A percentile compares a stretch with the other conserved stretches of the same genome.
These are phyloP conservation scores for Microtus richardsoni DNA, from an alignment of 2,113 vertebrate species.

Conservation along the genomic window DNA sequence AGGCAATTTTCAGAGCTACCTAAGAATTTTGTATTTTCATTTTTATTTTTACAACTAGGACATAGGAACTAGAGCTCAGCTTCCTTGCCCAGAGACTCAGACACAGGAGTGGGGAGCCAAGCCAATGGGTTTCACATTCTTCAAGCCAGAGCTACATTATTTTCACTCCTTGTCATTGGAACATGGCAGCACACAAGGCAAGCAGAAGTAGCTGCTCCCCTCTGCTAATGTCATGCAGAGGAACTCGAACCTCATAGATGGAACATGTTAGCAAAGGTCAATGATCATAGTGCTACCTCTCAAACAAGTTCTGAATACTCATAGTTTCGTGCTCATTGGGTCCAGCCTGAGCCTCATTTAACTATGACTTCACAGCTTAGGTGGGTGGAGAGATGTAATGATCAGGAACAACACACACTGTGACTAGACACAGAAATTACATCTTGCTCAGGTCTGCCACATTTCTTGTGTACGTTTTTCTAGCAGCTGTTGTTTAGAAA, in stretches of 20 bases:
- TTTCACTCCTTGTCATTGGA: conserved; percentile 34
- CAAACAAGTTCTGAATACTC: conserved; percentile 64
- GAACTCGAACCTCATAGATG: conserved; percentile 74
- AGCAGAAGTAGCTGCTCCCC: conserved; percentile 66
- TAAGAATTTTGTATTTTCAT: neutral
- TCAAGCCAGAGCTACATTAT: neutral
- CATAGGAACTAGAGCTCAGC: neutral
- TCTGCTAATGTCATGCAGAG: conserved; percentile 66
- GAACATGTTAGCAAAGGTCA: conserved; percentile 53
- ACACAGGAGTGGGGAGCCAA: neutral
- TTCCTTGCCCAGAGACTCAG: neutral
- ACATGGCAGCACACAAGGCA: conserved; percentile 58
- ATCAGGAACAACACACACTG: conserved; percentile 40
- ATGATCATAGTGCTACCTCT: conserved; percentile 68
- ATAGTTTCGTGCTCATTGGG: conserved; percentile 57
- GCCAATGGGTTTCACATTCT: neutral
- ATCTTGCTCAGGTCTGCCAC: conserved; percentile 35
- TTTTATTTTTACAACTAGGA: neutral
- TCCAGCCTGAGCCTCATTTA: conserved; percentile 67
- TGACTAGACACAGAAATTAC: conserved; percentile 46
- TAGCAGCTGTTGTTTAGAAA: conserved; percentile 80
- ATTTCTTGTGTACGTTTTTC: conserved; percentile 62
- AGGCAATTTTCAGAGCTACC: neutral
- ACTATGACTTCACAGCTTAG: conserved; percentile 67
- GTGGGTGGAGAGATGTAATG: conserved; percentile 31